These are phyloP conservation scores for Bombus pyrosoma DNA, from an alignment of 1,140 invertebrate species.

Conservation along the genomic window DNA sequence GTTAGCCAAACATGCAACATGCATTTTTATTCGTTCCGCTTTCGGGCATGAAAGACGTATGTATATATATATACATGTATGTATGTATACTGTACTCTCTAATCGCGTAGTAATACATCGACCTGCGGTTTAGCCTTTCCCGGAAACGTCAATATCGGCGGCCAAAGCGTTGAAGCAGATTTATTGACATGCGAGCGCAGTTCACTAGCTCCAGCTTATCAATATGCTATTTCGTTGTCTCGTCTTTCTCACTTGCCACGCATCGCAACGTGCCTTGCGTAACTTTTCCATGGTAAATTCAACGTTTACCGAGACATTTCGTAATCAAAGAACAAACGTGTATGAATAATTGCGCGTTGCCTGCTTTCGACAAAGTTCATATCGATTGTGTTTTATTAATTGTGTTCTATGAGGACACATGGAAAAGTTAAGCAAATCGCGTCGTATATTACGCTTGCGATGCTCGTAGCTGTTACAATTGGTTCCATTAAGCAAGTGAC, in stretches of 20 bases:
- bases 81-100: constrained; percentile 31
- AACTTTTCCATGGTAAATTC: not conserved
- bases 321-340: constrained; percentile 20
- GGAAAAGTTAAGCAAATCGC: constrained; percentile 22
- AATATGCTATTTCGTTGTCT: constrained; percentile 49
- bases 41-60: constrained; percentile 40
- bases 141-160: constrained; percentile 65
- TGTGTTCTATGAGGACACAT: not conserved
- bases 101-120: constrained; percentile 65
- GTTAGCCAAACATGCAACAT: not conserved
- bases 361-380: not conserved
- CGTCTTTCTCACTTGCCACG: constrained; percentile 15
- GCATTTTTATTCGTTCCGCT: constrained; percentile 31
- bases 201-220: constrained; percentile 55
- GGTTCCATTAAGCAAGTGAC: constrained; percentile 5
- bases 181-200: constrained; percentile 62
- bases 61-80: not conserved
- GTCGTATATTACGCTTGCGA: not conserved
- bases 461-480: not conserved
- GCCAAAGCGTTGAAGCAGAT: constrained; percentile 57
- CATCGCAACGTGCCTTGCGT: not conserved
- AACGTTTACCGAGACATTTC: constrained; percentile 29
- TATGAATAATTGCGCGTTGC: constrained; percentile 19
- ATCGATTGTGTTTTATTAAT: constrained; percentile 35
- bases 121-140: constrained; percentile 66